phyloP scores from a whole-genome alignment of 1,140 invertebrate genomes.

The Polypedilum vanderplanki region DNA sequence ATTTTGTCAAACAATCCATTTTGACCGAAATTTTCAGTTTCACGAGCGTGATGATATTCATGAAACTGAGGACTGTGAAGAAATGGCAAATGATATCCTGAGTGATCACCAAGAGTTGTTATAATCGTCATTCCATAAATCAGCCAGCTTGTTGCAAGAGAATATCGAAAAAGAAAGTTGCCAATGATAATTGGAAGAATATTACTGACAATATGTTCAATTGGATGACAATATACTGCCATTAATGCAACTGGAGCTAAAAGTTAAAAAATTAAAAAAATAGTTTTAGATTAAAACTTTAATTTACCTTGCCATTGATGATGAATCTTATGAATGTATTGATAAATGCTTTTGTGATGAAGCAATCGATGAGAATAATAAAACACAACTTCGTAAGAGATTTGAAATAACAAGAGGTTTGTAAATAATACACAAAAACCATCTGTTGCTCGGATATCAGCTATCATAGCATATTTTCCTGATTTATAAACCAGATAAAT shows the following conservation, averaged over 20 bases:
- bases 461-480: conserved; percentile 42
- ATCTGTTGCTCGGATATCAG: conserved; percentile 57
- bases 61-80: conserved; percentile 80
- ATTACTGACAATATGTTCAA: conserved; percentile 82
- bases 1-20: not conserved
- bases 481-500: conserved; percentile 52
- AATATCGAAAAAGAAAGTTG: conserved; percentile 66
- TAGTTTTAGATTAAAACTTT: not conserved
- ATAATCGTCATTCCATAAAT: conserved; percentile 72
- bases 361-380: conserved; percentile 80
- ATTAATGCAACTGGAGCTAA: conserved; percentile 66
- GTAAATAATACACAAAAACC: conserved; percentile 68
- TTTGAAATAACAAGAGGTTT: conserved; percentile 63
- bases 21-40: conserved; percentile 43
- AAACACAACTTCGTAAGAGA: conserved; percentile 75
- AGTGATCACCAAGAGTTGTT: conserved; percentile 77
- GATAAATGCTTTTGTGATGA: conserved; percentile 67
- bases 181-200: conserved; percentile 70
- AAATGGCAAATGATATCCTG: conserved; percentile 69
- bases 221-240: conserved; percentile 76
- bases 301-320: conserved; percentile 64
- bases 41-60: conserved; percentile 83
- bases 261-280: not conserved
- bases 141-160: conserved; percentile 69
- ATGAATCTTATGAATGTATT: conserved; percentile 77